Evolutionary conservation across 2,113 vertebrate genomes (phyloP).

Genomic region (Lipophrys pholis): DNA sequence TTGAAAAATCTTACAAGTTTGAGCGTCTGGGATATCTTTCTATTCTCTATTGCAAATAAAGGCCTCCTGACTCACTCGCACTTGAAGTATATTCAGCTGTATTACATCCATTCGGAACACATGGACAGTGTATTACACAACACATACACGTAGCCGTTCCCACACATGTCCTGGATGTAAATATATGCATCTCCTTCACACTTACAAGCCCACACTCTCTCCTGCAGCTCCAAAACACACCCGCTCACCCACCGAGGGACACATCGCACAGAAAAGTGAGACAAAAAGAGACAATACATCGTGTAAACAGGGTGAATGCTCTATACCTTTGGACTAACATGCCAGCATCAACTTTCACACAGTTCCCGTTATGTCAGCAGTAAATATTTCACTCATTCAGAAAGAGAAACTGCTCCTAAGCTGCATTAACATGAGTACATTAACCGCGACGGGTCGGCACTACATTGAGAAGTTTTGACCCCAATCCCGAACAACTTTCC

Average conservation of each 20-base stretch:
- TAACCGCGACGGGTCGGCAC: no score
- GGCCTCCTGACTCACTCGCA: background rate
- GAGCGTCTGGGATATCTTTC: background rate
- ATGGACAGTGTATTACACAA: slow-evolving; percentile 3
- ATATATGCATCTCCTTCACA: slow-evolving; percentile 24
- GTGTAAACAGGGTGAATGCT: no score
- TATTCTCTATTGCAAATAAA: background rate
- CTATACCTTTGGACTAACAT: no score
- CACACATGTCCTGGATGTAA: slow-evolving; percentile 16
- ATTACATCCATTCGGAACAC: background rate
- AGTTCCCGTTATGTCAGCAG: no score
- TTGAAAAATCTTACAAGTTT: background rate
- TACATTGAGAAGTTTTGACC: no score
- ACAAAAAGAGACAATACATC: background rate
- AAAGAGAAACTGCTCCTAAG: no score
- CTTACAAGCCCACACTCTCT: slow-evolving; percentile 26
- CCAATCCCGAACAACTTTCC: no score
- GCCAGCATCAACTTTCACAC: no score
- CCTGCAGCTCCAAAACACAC: slow-evolving; percentile 1
- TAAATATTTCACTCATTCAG: no score
- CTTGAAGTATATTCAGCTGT: background rate
- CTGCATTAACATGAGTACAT: no score
- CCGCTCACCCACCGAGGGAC: slow-evolving; percentile 3
- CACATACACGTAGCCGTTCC: slow-evolving; percentile 7
- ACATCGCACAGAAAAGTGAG: background rate